Conservation (phyloP, 2,797 vertebrate species). For the Enteromius unitaeniatus region DNA sequence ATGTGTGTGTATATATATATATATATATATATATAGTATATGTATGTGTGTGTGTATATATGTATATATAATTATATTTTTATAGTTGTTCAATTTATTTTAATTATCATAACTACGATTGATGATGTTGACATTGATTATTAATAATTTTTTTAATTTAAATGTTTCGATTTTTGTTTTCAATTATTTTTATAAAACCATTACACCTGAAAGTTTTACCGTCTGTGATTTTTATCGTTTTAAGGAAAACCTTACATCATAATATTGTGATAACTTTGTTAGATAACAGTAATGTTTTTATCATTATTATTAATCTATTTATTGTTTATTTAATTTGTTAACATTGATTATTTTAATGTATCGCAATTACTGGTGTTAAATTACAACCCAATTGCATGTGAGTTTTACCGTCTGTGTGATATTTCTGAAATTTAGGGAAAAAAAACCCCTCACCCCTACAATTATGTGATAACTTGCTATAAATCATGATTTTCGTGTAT, state of each 20-base stretch:
- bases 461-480: conserved; percentile 7
- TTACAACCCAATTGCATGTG: not conserved
- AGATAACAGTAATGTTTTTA: not conserved
- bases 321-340: not conserved
- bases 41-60: too few species aligned
- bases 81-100: not conserved
- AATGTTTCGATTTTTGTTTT: too few species aligned
- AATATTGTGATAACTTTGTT: not conserved
- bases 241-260: not conserved
- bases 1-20: too few species aligned
- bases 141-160: not conserved
- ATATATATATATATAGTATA: too few species aligned
- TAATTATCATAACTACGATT: not conserved
- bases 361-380: not conserved
- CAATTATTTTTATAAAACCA: not conserved
- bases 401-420: not conserved
- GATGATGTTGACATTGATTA: not conserved
- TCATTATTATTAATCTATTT: not conserved
- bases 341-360: not conserved
- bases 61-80: too few species aligned
- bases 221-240: not conserved
- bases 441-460: not conserved
- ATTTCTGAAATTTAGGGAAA: not conserved
- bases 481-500: not conserved
- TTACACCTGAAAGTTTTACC: not conserved